These are phyloP conservation scores for Escarpia spicata DNA, from an alignment of 2,888 invertebrate genomes.

Conservation along the genomic window DNA sequence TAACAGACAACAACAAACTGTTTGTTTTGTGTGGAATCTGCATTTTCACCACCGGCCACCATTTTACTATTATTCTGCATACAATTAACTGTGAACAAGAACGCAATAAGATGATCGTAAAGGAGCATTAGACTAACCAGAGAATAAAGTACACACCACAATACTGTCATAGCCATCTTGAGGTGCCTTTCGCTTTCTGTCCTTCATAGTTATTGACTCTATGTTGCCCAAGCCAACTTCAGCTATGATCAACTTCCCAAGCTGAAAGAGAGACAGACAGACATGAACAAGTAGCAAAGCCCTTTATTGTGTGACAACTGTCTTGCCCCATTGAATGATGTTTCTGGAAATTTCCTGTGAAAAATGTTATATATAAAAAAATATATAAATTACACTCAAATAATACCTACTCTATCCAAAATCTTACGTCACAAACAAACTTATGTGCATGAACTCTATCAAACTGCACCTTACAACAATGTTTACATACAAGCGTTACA, in stretches of 20 bases:
- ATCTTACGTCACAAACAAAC: conserved; percentile 30
- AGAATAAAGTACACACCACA: conserved; percentile 49
- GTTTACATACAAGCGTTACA: too few relatives aligned
- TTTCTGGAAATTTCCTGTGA: background rate
- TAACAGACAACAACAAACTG: background rate
- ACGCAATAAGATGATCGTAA: background rate
- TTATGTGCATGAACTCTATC: conserved; percentile 7
- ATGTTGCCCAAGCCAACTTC: conserved; percentile 57
- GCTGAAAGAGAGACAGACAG: conserved; percentile 43
- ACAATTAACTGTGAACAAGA: background rate
- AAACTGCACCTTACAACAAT: too few relatives aligned
- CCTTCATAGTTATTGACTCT: conserved; percentile 53
- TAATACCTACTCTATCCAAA: background rate
- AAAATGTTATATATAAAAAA: background rate
- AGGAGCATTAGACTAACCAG: background rate
- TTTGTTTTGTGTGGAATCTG: background rate
- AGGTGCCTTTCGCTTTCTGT: conserved; percentile 48
- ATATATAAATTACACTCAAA: background rate
- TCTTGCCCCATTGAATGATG: background rate
- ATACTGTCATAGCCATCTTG: conserved; percentile 54
- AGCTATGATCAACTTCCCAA: conserved; percentile 54
- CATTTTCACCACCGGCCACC: background rate
- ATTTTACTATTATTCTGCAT: background rate
- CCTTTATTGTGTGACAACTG: background rate
- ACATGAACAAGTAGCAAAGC: background rate